phyloP scores from a whole-genome alignment of 2,113 vertebrate species.

The Mastomys coucha region DNA sequence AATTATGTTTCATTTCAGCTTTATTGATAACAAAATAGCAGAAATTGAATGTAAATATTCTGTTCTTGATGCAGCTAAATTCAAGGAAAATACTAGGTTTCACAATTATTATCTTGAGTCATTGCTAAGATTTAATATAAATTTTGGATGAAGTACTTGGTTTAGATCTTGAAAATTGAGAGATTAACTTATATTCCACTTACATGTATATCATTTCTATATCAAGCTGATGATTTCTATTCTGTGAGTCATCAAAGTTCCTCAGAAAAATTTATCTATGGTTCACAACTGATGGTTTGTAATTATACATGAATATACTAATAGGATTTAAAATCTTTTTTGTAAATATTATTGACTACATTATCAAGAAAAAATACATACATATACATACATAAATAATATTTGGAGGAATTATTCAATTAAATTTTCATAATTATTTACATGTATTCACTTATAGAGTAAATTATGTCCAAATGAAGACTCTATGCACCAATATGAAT shows the following conservation, averaged over 20 bases:
- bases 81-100: not conserved
- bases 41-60: not conserved
- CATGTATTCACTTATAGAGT: not conserved
- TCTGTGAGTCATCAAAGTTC: not conserved
- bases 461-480: not conserved
- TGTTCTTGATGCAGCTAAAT: not conserved
- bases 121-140: not conserved
- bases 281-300: not conserved
- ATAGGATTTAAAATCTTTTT: not conserved
- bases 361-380: not conserved
- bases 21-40: not conserved
- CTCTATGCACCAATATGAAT: not conserved
- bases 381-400: not conserved
- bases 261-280: not conserved
- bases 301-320: not conserved
- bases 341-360: not conserved
- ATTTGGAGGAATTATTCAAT: conserved; percentile 9
- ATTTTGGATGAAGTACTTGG: conserved; percentile 12
- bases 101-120: not conserved
- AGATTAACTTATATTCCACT: not conserved
- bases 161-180: not conserved
- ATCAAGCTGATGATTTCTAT: not conserved
- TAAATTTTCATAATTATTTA: not conserved
- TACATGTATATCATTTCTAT: not conserved
- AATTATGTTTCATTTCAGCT: not conserved